phyloP scores from a whole-genome alignment of 2,113 vertebrate genomes.

The Opisthocomus hoazin region DNA sequence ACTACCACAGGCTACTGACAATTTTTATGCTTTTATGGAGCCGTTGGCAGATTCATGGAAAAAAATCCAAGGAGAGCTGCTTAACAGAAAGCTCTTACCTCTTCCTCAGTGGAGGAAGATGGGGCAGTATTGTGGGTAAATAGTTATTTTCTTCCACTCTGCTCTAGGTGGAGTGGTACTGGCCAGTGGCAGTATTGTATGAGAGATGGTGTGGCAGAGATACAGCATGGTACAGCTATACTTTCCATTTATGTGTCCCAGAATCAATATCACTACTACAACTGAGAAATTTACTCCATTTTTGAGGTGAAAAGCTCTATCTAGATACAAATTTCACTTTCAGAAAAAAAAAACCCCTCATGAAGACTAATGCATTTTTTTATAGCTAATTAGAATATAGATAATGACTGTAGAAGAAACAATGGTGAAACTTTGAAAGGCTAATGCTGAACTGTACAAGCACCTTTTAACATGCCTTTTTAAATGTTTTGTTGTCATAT shows the following conservation, averaged over 20 bases:
- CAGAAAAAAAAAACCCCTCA: not conserved
- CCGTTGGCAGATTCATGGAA: not conserved
- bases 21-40: not conserved
- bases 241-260: not conserved
- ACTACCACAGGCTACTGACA: not conserved
- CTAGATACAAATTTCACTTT: not conserved
- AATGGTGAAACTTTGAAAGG: not conserved
- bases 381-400: not conserved
- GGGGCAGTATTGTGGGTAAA: not conserved
- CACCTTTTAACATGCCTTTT: not conserved
- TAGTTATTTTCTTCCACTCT: not conserved
- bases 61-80: not conserved
- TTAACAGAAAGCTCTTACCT: not conserved
- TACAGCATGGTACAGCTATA: not conserved
- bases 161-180: not conserved
- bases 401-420: not conserved
- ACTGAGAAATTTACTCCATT: not conserved
- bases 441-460: not conserved
- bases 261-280: not conserved
- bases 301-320: slow-evolving; percentile 17
- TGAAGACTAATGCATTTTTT: not conserved
- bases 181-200: not conserved
- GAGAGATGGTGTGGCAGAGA: not conserved
- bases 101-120: not conserved
- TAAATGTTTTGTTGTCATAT: not conserved